Percentiles rank a stretch among this genome's conserved stretches.
Evolutionary conservation across 2,797 vertebrate species (phyloP).

Genomic region (Varecia variegata): DNA sequence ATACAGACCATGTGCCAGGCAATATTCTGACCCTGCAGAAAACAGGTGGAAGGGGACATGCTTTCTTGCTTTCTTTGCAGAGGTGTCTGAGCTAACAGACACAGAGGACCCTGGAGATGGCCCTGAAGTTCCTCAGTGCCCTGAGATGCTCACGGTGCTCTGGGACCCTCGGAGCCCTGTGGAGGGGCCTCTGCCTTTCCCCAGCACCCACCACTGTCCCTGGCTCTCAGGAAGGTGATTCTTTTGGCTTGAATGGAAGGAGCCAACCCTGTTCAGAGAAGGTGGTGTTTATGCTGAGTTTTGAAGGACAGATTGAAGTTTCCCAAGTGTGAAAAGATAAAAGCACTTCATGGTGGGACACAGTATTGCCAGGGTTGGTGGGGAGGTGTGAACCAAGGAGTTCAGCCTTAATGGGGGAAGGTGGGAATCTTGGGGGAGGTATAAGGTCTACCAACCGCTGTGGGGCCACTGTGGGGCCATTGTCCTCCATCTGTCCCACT

Average conservation of each 20-base stretch:
- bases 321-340: not conserved
- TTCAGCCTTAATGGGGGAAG: rapidly evolving
- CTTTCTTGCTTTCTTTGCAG: not conserved
- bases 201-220: not conserved
- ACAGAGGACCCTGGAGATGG: not conserved
- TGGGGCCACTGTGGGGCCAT: not conserved
- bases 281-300: too few relatives aligned
- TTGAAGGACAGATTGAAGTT: not conserved
- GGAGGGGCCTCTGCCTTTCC: rapidly evolving
- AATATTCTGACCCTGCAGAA: not conserved
- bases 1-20: too few relatives aligned
- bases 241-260: not conserved
- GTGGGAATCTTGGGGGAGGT: rapidly evolving
- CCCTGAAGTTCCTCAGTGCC: rapidly evolving
- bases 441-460: not conserved
- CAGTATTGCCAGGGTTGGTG: rapidly evolving
- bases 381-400: rapidly evolving
- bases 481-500: not conserved
- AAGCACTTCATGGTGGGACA: not conserved
- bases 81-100: not conserved
- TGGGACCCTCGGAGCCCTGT: rapidly evolving
- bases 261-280: rapidly evolving
- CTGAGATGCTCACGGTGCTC: rapidly evolving
- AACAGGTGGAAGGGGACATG: too few relatives aligned
- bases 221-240: not conserved